Base-by-base conservation (phyloP, 2,797 vertebrate genomes). In the Gymnoscopelus braueri region DNA sequence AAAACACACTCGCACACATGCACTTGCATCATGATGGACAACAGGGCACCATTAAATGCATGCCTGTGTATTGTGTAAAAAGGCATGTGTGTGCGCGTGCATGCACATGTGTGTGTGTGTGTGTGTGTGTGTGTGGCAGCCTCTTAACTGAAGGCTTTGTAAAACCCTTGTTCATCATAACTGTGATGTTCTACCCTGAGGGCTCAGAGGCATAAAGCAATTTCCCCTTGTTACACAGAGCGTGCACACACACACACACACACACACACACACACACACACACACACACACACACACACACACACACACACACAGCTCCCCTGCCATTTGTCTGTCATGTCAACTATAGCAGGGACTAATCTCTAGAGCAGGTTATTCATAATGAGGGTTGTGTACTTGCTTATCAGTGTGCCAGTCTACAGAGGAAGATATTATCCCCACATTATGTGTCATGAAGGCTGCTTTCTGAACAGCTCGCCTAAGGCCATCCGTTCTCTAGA, bases 91-190 rank as follows among this genome's bases (percentile, higher is more conserved):
- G 35, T 51, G 48, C 35, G 44, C 39, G 70, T 65, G 59, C 69
- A 57, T 68, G 60, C 54, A 65, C 35, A 44, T 39, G 70, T 65
- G 59, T 71, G 60, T 69, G 62, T 57, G 67, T 51, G 62, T 67
- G 52, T 63, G 35, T 39, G 35, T 32, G 50, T 55, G 47, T 50
- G 48, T 79, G 79, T 66, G 79, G 67, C 71, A 80, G 75, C 57
- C 72, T 80, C 78, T 88, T 83, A 86, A 87, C 74, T 78, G 84
- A 84, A 84, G 79, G 82, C 83, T 88, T 89, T 87, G 85, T 89
- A 84, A 83, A 88, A 85, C 72, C 86, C 82, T 84, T 88, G 85
- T 88, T 90, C 84, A 84, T 89, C 84, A 89, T 88, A 90, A 86
- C 88, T 79, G 83, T 84, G 88, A 88, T 87, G 87, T 83, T 87